Percentiles rank a stretch among this genome's conserved stretches.
phyloP scores from a whole-genome alignment of 1,140 invertebrate species.

The Drosophila nikananu region DNA sequence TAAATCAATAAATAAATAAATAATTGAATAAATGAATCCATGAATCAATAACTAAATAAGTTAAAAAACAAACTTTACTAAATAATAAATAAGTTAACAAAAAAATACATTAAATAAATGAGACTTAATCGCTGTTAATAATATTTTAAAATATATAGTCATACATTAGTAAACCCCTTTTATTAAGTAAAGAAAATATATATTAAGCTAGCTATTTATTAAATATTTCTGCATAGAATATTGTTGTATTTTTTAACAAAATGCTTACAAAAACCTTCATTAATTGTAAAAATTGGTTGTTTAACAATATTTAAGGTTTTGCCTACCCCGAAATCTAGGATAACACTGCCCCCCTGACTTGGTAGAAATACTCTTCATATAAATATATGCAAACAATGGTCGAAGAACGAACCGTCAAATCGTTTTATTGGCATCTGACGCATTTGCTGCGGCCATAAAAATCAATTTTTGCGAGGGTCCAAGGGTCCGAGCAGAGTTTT shows the following conservation, averaged over 20 bases:
- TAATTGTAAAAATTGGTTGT: neutral
- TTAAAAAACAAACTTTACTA: neutral
- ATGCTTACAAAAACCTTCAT: neutral
- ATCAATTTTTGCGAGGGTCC: constrained; percentile 56
- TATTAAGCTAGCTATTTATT: neutral
- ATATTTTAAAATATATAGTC: neutral
- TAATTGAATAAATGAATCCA: no score
- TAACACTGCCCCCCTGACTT: neutral
- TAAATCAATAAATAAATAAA: no score
- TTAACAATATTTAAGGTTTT: neutral
- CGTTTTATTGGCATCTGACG: constrained; percentile 78
- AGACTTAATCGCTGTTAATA: no score
- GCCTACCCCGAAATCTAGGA: neutral
- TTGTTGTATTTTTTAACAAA: neutral
- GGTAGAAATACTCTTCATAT: neutral
- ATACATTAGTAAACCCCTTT: no score
- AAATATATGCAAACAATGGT: constrained; percentile 48
- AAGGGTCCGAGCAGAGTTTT: neutral
- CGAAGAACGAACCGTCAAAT: constrained; percentile 64
- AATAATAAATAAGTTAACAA: neutral
- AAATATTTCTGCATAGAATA: neutral
- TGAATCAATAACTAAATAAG: neutral
- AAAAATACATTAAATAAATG: neutral
- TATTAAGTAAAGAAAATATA: neutral
- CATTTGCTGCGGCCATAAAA: constrained; percentile 74